These are phyloP conservation scores for Carassius auratus DNA, from an alignment of 2,113 vertebrate genomes.

Conservation along the genomic window DNA sequence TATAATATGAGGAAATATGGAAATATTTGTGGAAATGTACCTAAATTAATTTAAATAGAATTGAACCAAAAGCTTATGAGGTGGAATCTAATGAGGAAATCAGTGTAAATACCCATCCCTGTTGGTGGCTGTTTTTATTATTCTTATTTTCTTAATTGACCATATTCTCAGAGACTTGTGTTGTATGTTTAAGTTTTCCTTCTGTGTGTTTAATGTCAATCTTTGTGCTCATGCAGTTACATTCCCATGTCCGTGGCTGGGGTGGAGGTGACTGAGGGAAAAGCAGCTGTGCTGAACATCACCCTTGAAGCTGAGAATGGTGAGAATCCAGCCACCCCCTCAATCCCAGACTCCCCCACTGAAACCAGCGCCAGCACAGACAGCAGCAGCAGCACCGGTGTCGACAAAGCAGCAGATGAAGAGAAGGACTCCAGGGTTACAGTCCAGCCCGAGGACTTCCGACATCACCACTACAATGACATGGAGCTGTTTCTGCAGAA, in stretches of 20 bases:
- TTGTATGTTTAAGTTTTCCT: no score
- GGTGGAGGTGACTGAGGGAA: slow-evolving; percentile 82
- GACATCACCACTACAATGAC: slow-evolving; percentile 90
- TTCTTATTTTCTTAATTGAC: no score
- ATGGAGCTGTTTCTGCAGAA: slow-evolving; percentile 93
- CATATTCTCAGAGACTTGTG: no score
- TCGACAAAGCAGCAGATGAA: not conserved
- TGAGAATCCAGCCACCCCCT: slow-evolving; percentile 53
- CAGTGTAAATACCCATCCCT: not conserved
- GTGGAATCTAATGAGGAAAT: not conserved
- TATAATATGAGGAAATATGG: no score
- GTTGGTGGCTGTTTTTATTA: no score
- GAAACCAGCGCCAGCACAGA: slow-evolving; percentile 57
- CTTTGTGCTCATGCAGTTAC: slow-evolving; percentile 13
- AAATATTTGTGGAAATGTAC: no score
- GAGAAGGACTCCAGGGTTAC: slow-evolving; percentile 42
- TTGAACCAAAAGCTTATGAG: not conserved
- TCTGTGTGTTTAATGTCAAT: not conserved
- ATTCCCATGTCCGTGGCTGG: slow-evolving; percentile 72
- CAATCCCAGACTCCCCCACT: slow-evolving; percentile 71
- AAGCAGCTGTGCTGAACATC: slow-evolving; percentile 84
- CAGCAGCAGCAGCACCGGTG: not conserved
- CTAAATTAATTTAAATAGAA: not conserved
- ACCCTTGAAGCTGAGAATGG: slow-evolving; percentile 72
- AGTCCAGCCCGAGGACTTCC: slow-evolving; percentile 86